A percentile compares a stretch with the other conserved stretches of the same genome.
Conservation (phyloP, 2,797 vertebrate species). For the Cryptoblepharus egeriae region DNA sequence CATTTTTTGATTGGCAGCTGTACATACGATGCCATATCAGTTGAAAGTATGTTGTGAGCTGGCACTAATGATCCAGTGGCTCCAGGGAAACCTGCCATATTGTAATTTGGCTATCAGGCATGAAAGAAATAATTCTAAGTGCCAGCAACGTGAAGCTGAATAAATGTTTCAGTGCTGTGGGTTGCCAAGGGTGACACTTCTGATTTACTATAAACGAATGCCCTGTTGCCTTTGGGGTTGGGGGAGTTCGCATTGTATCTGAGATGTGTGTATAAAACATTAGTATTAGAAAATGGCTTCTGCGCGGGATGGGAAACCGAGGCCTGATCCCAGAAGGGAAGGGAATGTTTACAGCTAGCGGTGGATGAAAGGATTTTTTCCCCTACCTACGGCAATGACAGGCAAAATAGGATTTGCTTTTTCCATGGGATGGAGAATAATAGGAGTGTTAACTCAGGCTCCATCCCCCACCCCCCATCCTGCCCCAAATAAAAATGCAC, state of each 20-base stretch:
- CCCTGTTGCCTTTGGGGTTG: constrained; percentile 94
- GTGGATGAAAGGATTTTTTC: constrained; percentile 82
- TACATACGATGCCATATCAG: constrained; percentile 99
- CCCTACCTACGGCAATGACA: constrained; percentile 82
- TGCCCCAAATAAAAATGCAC: constrained; percentile 80
- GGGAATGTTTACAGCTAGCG: constrained; percentile 84
- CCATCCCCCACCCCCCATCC: constrained; percentile 57
- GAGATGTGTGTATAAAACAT: constrained; percentile 87
- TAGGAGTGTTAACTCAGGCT: constrained; percentile 80
- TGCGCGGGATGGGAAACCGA: constrained; percentile 77
- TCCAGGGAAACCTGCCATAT: constrained; percentile 99
- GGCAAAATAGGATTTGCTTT: constrained; percentile 82
- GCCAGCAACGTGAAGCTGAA: constrained; percentile 99
- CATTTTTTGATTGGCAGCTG: constrained; percentile 97
- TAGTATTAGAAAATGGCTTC: constrained; percentile 85
- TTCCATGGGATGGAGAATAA: constrained; percentile 80
- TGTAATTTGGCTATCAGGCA: constrained; percentile 99
- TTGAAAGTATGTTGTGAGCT: constrained; percentile 99
- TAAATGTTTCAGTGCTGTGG: constrained; percentile 97
- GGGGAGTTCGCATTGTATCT: constrained; percentile 81
- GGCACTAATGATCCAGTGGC: constrained; percentile 98
- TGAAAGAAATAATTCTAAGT: constrained; percentile 99
- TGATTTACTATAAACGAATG: constrained; percentile 99
- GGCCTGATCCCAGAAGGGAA: constrained; percentile 80
- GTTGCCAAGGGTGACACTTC: constrained; percentile 99